Evolutionary conservation across 2,888 invertebrate genomes (phyloP).

Genomic region (Acanthopleura granulata): DNA sequence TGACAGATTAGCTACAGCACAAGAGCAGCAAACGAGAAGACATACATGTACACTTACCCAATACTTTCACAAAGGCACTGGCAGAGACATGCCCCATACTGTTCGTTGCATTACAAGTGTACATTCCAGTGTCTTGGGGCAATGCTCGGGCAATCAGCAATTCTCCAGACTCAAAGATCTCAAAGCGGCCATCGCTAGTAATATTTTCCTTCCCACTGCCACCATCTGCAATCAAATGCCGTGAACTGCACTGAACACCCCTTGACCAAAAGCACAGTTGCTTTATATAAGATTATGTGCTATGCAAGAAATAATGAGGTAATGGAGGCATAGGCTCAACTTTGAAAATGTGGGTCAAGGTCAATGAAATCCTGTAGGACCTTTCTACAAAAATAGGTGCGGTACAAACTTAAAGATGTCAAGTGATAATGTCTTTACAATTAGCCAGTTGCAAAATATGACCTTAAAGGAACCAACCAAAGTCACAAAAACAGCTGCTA

Average conservation of each 20-base stretch:
- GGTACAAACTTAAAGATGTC: not conserved
- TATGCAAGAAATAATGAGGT: no score
- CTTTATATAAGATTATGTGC: no score
- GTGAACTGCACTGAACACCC: not conserved
- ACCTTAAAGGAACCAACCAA: not conserved
- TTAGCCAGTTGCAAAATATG: not conserved
- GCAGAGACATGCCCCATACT: slow-evolving; percentile 89
- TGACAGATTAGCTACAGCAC: not conserved
- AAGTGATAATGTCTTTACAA: not conserved
- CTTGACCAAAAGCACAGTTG: no score
- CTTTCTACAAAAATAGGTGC: no score
- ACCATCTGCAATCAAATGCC: slow-evolving; percentile 26
- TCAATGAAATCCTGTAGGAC: no score
- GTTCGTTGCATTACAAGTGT: slow-evolving; percentile 89
- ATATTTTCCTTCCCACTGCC: slow-evolving; percentile 34
- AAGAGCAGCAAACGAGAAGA: not conserved
- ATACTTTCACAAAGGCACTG: slow-evolving; percentile 84
- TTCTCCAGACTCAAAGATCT: slow-evolving; percentile 88
- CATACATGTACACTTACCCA: slow-evolving; percentile 41
- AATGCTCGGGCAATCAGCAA: slow-evolving; percentile 88
- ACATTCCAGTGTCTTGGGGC: slow-evolving; percentile 87
- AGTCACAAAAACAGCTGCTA: no score
- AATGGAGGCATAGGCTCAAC: no score
- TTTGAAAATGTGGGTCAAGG: no score
- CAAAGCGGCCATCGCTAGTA: slow-evolving; percentile 79